phyloP scores from a whole-genome alignment of 2,797 vertebrate species.

The Phaenicophaeus curvirostris region DNA sequence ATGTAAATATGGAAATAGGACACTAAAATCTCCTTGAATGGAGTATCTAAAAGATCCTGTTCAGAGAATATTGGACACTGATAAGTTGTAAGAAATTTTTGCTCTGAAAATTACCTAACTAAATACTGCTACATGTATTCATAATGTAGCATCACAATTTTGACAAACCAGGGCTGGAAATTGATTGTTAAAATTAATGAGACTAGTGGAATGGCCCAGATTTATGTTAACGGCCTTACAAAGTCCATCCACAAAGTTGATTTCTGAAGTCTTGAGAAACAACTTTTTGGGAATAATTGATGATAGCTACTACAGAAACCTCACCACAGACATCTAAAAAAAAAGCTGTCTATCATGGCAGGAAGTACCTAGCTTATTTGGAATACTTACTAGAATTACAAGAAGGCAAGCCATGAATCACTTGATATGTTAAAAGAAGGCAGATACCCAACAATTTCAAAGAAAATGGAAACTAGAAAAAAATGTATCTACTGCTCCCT shows the following conservation, averaged over 20 bases:
- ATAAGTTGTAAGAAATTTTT: background rate
- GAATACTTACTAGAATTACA: background rate
- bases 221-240: background rate
- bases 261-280: background rate
- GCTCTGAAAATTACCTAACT: background rate
- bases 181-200: background rate
- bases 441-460: background rate
- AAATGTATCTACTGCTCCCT: fast-evolving
- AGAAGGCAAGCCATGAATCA: background rate
- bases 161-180: background rate
- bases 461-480: background rate
- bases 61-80: background rate
- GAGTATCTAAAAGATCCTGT: background rate
- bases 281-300: background rate
- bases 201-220: background rate
- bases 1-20: background rate
- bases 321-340: background rate
- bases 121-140: background rate
- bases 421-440: background rate
- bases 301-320: background rate
- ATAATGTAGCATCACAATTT: background rate
- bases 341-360: background rate
- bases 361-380: background rate
- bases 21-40: background rate
- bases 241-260: background rate